A percentile compares a stretch with the other conserved stretches of the same genome.
phyloP scores from a whole-genome alignment of 1,140 invertebrate species.

The Piezodorus guildinii region DNA sequence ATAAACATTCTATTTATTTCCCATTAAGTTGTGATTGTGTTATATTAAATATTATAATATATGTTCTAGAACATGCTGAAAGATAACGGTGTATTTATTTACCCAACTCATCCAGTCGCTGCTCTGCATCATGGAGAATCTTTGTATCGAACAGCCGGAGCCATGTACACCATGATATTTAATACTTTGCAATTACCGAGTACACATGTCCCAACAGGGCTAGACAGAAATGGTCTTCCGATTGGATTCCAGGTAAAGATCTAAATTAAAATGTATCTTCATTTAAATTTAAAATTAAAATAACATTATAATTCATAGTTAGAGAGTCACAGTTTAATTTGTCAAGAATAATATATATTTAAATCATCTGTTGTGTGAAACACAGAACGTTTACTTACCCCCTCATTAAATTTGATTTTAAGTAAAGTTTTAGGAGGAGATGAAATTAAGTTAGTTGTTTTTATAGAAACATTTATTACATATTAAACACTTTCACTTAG shows the following conservation, averaged over 20 bases:
- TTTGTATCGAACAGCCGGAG: constrained; percentile 44
- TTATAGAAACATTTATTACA: no score
- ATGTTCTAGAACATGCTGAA: constrained; percentile 40
- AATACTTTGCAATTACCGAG: constrained; percentile 65
- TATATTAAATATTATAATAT: neutral
- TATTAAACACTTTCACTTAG: no score
- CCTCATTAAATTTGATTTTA: no score
- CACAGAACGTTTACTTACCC: no score
- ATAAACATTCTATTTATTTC: neutral
- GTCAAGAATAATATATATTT: no score
- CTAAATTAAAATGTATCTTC: neutral
- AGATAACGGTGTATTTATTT: constrained; percentile 59
- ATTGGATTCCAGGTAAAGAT: constrained; percentile 54
- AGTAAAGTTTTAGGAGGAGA: no score
- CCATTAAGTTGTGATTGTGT: no score
- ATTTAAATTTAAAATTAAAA: no score
- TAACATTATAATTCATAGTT: no score
- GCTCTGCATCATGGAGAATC: constrained; percentile 53
- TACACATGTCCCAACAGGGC: constrained; percentile 58
- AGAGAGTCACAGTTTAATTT: no score
- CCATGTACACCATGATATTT: constrained; percentile 56
- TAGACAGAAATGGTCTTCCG: constrained; percentile 50
- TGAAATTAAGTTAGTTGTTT: no score
- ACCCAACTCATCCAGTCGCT: constrained; percentile 51
- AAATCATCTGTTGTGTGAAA: no score